Evolutionary conservation across 2,797 vertebrate genomes (phyloP).

Genomic region (Dermochelys coriacea): DNA sequence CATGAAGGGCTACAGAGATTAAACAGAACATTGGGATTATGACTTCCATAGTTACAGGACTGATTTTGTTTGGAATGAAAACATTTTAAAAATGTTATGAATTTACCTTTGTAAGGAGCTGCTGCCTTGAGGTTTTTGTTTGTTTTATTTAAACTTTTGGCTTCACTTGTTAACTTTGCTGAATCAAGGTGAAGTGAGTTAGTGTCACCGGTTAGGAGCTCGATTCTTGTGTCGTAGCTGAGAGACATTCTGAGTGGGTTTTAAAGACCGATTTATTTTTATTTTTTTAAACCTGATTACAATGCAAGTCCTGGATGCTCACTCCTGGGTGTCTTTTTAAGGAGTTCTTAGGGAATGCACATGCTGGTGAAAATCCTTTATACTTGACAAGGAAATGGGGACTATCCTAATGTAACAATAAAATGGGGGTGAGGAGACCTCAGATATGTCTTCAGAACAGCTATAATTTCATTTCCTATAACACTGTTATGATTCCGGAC

Average conservation of each 20-base stretch:
- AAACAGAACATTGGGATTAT: rapidly evolving
- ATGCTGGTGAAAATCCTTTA: rapidly evolving
- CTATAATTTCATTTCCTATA: rapidly evolving
- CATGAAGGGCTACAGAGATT: neutral
- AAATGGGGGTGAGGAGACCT: neutral
- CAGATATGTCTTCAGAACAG: neutral
- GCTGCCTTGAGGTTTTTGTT: conserved; percentile 20
- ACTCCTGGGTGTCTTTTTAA: neutral
- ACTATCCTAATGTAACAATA: rapidly evolving
- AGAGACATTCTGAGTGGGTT: neutral
- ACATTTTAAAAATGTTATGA: conserved; percentile 38
- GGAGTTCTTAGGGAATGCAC: rapidly evolving
- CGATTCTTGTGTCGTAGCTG: rapidly evolving
- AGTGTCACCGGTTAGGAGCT: neutral
- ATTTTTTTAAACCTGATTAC: neutral
- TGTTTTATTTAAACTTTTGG: neutral
- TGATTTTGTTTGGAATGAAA: neutral
- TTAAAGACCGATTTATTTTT: neutral
- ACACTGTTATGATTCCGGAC: neutral
- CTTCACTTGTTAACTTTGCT: neutral
- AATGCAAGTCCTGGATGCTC: neutral
- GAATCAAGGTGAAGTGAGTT: rapidly evolving
- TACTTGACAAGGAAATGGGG: rapidly evolving
- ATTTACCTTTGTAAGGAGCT: conserved; percentile 64
- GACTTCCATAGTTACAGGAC: neutral